phyloP scores from a whole-genome alignment of 2,888 invertebrate genomes.

The Autographa gamma region DNA sequence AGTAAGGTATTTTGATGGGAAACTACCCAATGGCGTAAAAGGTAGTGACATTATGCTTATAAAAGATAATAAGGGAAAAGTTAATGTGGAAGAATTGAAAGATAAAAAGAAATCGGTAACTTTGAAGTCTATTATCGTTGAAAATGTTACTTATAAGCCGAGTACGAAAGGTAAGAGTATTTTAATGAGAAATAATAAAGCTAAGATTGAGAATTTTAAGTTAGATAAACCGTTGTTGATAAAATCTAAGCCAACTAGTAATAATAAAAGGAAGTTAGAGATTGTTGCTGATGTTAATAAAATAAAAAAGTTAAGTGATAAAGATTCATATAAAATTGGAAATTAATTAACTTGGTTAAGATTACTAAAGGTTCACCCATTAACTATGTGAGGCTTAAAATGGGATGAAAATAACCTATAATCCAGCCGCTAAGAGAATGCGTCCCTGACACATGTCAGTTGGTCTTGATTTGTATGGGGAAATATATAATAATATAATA shows the following conservation, averaged over 20 bases:
- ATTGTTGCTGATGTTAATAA: constrained; percentile 12
- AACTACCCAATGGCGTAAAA: constrained; percentile 23
- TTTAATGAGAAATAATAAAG: not conserved
- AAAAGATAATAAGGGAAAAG: constrained; percentile 63
- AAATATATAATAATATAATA: no score
- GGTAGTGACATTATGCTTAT: constrained; percentile 65
- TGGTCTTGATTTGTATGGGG: no score
- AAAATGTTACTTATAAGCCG: constrained; percentile 12
- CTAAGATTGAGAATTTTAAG: constrained; percentile 34
- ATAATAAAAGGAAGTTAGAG: constrained; percentile 45
- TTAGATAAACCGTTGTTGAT: constrained; percentile 45
- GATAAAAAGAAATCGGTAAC: not conserved
- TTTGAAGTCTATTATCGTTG: constrained; percentile 1
- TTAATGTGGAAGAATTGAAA: constrained; percentile 47
- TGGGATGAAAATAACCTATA: no score
- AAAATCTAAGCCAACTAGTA: constrained; percentile 12
- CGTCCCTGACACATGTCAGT: no score
- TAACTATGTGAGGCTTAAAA: no score
- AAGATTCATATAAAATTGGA: constrained; percentile 6
- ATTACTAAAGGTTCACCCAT: no score
- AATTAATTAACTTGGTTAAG: no score
- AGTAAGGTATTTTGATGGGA: constrained; percentile 31
- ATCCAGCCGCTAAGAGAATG: no score
- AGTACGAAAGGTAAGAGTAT: not conserved
- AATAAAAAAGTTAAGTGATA: constrained; percentile 17